Percentiles rank a stretch among this genome's conserved stretches.
These are phyloP conservation scores for Acleris cristana DNA, from an alignment of 2,888 invertebrate species.

Conservation along the genomic window DNA sequence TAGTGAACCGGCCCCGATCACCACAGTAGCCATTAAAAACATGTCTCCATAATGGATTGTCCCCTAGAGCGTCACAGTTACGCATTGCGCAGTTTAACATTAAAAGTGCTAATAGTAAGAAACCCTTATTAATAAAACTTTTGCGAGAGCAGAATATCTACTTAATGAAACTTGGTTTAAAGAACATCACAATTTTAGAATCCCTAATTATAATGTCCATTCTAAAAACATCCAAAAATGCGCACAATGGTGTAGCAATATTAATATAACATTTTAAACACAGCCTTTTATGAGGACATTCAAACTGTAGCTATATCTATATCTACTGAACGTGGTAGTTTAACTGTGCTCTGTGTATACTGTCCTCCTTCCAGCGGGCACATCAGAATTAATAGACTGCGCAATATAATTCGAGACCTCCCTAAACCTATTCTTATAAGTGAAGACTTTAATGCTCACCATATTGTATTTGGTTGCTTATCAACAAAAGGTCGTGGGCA, in stretches of 20 bases:
- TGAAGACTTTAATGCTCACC: too few species aligned
- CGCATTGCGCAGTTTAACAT: constrained; percentile 2
- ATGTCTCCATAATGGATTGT: neutral
- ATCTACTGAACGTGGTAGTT: too few species aligned
- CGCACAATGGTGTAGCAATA: neutral
- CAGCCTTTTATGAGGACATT: too few species aligned
- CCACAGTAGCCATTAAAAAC: neutral
- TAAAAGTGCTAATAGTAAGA: neutral
- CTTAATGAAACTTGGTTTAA: constrained; percentile 1
- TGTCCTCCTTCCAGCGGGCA: too few species aligned
- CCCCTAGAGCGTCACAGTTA: neutral
- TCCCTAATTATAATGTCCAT: neutral
- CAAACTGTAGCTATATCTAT: too few species aligned
- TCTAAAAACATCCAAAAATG: neutral
- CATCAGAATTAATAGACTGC: too few species aligned
- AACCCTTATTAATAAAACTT: neutral
- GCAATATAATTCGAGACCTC: too few species aligned
- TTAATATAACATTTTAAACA: too few species aligned
- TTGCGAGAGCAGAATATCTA: neutral
- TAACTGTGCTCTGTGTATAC: too few species aligned
- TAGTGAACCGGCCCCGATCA: neutral
- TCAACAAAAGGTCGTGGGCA: too few species aligned
- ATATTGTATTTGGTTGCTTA: too few species aligned
- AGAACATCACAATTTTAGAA: constrained; percentile 4
- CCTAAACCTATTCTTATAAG: too few species aligned